Conservation (phyloP, 1,140 invertebrate species). For the Heliconius congener region DNA sequence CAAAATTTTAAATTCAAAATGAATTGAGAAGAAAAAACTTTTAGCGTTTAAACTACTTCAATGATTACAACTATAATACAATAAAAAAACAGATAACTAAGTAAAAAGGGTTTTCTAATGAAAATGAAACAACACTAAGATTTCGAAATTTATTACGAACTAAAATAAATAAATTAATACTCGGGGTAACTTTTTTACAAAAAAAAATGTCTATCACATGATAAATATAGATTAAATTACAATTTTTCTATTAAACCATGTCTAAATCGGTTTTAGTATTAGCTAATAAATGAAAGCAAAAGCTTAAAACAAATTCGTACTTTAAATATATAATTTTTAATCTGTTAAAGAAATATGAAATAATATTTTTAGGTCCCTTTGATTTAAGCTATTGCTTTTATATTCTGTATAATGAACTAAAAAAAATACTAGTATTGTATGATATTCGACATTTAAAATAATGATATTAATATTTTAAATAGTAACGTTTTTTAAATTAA, state of each 20-base stretch:
- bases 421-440: neutral
- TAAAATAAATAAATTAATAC: conserved; percentile 38
- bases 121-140: conserved; percentile 27
- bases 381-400: conserved; percentile 2
- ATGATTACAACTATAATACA: neutral
- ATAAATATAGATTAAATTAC: neutral
- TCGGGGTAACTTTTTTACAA: conserved; percentile 9
- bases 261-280: neutral
- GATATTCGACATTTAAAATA: neutral
- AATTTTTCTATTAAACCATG: neutral
- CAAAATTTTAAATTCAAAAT: no score
- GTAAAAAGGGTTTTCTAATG: neutral
- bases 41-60: no score
- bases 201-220: neutral
- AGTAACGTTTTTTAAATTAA: neutral
- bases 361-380: neutral
- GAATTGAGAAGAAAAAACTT: no score
- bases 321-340: neutral
- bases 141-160: conserved; percentile 27
- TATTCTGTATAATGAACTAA: neutral
- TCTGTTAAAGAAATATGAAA: neutral
- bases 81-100: neutral
- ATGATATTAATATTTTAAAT: no score
- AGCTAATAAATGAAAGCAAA: neutral
- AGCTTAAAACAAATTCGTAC: neutral